Base-by-base conservation (phyloP, 2,888 invertebrate species). In the Clunio marinus region DNA sequence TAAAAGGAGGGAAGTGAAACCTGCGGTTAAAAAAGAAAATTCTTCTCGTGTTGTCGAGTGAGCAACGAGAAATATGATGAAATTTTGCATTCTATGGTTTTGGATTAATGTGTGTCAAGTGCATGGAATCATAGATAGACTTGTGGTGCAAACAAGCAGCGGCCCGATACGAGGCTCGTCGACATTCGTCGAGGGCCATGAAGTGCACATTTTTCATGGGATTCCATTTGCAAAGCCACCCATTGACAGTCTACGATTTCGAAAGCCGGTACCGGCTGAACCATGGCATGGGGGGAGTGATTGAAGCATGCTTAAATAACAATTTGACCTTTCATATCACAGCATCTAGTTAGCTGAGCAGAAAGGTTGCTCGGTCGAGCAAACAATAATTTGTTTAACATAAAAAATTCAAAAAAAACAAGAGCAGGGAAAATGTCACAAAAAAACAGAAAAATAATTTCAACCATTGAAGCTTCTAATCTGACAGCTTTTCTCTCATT, bases 141-240 rank as follows among this genome's bases (percentile, higher is more conserved):
- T 92, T 70, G 86, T 92, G 68, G 91, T 93, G 58, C 88, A 90
- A 77, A 93, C 93, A 24, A 88, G 86, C 72, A 89, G 87, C 74
- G 93, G 93, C 1, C 83, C 88, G 70, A 86, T 93, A 69, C 86
- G 90, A 71, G 93, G 93, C 22, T 86, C 87, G 73, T 86, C 89
- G 17, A 88, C 88, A 75, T 87, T 88, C 71, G 88, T 93, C 72
- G 82, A 93, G 78, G 88, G 92, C 65, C 85, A 91, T 68, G 88
- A 95, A 77, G 89, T 94, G 28, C 92, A 93, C 77, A 88, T 90
- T 66, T 95, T 91, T 75, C 88, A 88, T 65, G 94, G 94, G 2
- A 90, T 95, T 71, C 95, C 95, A 15, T 95, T 92, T 76, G 95
- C 94, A 5, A 91, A 93, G 77, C 90, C 94, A 1, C 94, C 95